A percentile compares a stretch with the other conserved stretches of the same genome.
phyloP scores from a whole-genome alignment of 2,888 invertebrate species.

The Drosophila melanosoma region DNA sequence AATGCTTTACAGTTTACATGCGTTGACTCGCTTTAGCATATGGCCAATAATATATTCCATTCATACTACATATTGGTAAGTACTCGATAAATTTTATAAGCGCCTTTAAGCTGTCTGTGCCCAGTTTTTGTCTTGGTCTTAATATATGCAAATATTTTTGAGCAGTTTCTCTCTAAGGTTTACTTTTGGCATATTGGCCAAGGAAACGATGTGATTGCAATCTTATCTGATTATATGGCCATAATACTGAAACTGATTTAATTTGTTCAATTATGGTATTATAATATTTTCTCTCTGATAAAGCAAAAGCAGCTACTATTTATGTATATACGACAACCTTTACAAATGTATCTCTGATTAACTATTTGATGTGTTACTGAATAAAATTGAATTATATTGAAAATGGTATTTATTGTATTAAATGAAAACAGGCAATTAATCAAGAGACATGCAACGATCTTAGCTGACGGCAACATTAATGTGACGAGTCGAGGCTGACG shows the following conservation, averaged over 20 bases:
- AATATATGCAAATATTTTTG: not conserved
- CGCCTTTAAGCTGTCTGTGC: constrained; percentile 5
- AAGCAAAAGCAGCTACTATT: not conserved
- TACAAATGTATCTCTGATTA: not conserved
- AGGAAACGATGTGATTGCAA: not conserved
- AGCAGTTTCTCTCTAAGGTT: not conserved
- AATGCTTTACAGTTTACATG: not conserved
- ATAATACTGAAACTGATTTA: not conserved
- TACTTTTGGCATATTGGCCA: not conserved
- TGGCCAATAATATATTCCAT: constrained; percentile 14
- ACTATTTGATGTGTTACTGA: not conserved
- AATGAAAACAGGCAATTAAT: constrained; percentile 13
- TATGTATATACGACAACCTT: no score
- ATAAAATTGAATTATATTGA: not conserved
- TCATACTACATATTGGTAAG: not conserved
- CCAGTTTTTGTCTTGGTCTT: not conserved
- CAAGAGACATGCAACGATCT: constrained; percentile 24
- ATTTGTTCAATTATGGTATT: not conserved
- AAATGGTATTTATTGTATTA: not conserved
- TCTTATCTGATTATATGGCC: not conserved
- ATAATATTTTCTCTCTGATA: not conserved
- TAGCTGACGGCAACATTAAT: constrained; percentile 56
- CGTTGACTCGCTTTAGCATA: constrained; percentile 13
- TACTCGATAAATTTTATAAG: constrained; percentile 2
- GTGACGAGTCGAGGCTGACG: constrained; percentile 37